phyloP scores from a whole-genome alignment of 2,888 invertebrate species.

The Merodon equestris region DNA sequence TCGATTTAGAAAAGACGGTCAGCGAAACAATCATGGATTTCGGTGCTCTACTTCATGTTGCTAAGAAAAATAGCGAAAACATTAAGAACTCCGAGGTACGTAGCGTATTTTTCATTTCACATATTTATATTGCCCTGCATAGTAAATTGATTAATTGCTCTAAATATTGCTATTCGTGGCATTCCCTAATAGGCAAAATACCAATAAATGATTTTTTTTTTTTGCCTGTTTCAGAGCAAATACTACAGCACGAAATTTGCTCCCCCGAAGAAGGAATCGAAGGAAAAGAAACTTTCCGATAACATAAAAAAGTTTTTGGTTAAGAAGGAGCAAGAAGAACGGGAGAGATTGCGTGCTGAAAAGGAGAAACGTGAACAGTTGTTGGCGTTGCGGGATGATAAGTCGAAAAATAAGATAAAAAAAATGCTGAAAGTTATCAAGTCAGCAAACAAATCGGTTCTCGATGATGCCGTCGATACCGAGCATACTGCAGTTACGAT shows the following conservation, averaged over 20 bases:
- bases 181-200: neutral
- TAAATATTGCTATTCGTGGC: neutral
- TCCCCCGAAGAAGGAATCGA: conserved; percentile 89
- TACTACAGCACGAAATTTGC: conserved; percentile 89
- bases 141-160: neutral
- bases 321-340: conserved; percentile 89
- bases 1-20: neutral
- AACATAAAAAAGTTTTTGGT: conserved; percentile 91
- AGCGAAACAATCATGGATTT: conserved; percentile 81
- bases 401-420: conserved; percentile 86
- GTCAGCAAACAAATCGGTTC: conserved; percentile 91
- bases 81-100: conserved; percentile 76
- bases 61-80: conserved; percentile 81
- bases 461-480: conserved; percentile 89
- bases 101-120: conserved; percentile 31
- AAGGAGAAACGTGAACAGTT: conserved; percentile 84
- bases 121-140: neutral
- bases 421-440: conserved; percentile 92
- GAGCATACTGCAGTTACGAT: conserved; percentile 88
- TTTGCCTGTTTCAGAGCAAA: conserved; percentile 76
- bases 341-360: conserved; percentile 82
- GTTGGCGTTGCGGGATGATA: conserved; percentile 84
- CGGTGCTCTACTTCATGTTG: conserved; percentile 81
- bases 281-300: conserved; percentile 84
- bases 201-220: neutral